Evolutionary conservation across 2,888 invertebrate species (phyloP).

Genomic region (Cancer borealis): DNA sequence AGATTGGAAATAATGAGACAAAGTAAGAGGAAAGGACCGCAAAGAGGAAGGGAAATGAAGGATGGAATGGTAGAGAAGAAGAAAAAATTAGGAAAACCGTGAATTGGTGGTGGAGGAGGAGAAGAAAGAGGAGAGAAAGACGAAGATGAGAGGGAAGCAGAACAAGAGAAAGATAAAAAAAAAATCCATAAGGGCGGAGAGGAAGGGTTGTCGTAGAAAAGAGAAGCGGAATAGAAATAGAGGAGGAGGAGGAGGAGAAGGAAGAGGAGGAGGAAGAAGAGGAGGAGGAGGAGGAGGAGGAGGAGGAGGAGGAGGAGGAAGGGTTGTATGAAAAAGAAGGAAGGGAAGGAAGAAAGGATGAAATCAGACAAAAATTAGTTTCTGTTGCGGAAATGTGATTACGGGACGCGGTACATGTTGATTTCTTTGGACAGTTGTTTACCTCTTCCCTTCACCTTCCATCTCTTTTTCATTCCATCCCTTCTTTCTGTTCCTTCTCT

Average conservation of each 20-base stretch:
- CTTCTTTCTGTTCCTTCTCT: neutral
- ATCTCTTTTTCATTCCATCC: neutral
- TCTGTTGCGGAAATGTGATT: neutral
- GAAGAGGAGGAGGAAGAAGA: no score
- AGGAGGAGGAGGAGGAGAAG: no score
- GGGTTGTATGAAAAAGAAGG: no score
- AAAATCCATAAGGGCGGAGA: neutral
- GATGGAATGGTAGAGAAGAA: neutral
- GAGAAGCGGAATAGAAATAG: no score
- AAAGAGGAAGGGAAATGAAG: neutral
- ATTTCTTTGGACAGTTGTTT: neutral
- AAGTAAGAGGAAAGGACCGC: neutral
- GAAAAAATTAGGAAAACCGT: neutral
- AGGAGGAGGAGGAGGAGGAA: no score
- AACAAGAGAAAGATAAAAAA: neutral
- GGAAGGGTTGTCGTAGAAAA: no score
- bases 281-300: no score
- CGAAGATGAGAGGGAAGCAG: neutral
- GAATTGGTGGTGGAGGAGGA: neutral
- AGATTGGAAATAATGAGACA: neutral
- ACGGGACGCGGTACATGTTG: neutral
- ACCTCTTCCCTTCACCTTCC: neutral
- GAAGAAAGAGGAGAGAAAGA: neutral
- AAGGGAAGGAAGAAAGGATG: neutral
- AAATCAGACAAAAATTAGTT: neutral